Conservation (phyloP, 2,888 invertebrate species). For the Agonum fuliginosum region DNA sequence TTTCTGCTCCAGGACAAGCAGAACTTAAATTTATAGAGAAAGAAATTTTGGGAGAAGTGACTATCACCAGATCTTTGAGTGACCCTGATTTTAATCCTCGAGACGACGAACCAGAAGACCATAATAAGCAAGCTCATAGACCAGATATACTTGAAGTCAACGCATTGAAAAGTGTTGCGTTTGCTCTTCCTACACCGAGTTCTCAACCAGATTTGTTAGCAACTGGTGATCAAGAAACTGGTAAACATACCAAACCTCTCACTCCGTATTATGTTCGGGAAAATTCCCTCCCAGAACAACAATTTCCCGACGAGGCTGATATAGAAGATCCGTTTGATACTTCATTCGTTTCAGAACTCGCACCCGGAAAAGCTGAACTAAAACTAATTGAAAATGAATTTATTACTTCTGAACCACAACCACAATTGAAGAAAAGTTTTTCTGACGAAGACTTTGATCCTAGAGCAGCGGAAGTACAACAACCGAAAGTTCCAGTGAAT, state of each 20-base stretch:
- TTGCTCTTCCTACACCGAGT: constrained; percentile 75
- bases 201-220: constrained; percentile 75
- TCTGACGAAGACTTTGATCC: constrained; percentile 81
- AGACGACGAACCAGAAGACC: constrained; percentile 75
- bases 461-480: constrained; percentile 70
- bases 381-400: constrained; percentile 76
- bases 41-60: constrained; percentile 79
- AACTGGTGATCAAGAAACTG: constrained; percentile 75
- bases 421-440: constrained; percentile 75
- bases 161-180: constrained; percentile 75
- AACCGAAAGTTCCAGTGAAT: constrained; percentile 48
- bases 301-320: constrained; percentile 72
- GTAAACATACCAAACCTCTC: constrained; percentile 81
- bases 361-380: constrained; percentile 76
- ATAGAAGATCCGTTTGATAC: constrained; percentile 81
- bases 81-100: constrained; percentile 91
- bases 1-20: constrained; percentile 84
- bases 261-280: constrained; percentile 88
- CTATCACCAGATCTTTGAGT: constrained; percentile 72
- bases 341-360: constrained; percentile 75
- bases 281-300: constrained; percentile 76
- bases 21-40: constrained; percentile 87
- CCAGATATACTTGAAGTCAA: constrained; percentile 75
- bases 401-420: constrained; percentile 67
- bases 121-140: constrained; percentile 76